Conservation (phyloP, 2,113 vertebrate genomes). For the Corythornis vintsioides region DNA sequence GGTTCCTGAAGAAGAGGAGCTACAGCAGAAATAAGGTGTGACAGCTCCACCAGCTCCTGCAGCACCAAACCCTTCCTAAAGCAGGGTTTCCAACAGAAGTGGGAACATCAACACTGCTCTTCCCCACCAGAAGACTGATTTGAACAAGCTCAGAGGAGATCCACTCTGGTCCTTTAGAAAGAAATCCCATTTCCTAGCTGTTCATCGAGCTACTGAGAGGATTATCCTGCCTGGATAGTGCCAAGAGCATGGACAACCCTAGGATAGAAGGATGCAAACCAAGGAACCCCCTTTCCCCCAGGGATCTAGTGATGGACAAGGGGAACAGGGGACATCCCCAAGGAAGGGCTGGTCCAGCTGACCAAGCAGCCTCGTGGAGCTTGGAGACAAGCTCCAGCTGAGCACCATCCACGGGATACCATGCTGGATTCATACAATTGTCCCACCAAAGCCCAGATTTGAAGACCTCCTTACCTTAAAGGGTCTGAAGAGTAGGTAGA, state of each 20-base stretch:
- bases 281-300: neutral
- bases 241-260: neutral
- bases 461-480: constrained; percentile 85
- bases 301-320: neutral
- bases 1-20: neutral
- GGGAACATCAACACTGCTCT: neutral
- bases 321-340: neutral
- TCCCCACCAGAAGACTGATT: neutral
- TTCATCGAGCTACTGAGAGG: neutral
- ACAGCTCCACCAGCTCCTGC: neutral
- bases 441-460: neutral
- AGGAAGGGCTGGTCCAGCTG: neutral
- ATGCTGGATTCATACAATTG: neutral
- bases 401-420: neutral
- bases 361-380: neutral
- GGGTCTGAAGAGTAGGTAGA: constrained; percentile 96
- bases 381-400: neutral
- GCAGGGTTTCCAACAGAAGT: neutral
- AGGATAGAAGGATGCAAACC: neutral
- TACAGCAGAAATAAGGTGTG: rapidly evolving
- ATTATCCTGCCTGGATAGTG: neutral
- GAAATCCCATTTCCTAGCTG: neutral
- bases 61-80: neutral
- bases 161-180: neutral
- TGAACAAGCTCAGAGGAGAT: neutral